phyloP scores from a whole-genome alignment of 2,797 vertebrate genomes.

The Vireo griseus region DNA sequence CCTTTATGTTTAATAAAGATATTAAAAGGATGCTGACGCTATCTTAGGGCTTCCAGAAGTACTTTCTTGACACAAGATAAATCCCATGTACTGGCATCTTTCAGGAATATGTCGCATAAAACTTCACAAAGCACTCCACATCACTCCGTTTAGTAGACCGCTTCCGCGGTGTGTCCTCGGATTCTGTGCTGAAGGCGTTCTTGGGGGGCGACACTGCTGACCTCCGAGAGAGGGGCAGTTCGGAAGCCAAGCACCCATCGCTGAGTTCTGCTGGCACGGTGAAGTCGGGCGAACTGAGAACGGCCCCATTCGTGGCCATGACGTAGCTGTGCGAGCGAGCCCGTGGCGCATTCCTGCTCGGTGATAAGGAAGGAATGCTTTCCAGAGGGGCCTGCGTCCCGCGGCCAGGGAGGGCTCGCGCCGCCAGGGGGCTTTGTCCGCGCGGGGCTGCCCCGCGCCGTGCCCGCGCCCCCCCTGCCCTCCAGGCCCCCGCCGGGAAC shows the following conservation, averaged over 20 bases:
- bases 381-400: not conserved
- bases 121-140: not conserved
- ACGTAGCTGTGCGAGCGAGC: not conserved
- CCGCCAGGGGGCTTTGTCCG: constrained; percentile 2
- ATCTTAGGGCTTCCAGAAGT: not conserved
- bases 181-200: accelerated
- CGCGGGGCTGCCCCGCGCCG: not conserved
- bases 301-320: accelerated
- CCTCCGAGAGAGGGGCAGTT: not conserved
- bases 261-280: not conserved
- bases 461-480: not conserved
- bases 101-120: not conserved
- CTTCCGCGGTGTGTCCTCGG: accelerated
- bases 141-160: accelerated
- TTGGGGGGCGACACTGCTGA: not conserved
- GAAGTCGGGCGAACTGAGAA: accelerated
- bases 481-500: not conserved
- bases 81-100: not conserved
- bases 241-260: accelerated
- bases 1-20: not conserved
- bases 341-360: not conserved
- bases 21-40: not conserved
- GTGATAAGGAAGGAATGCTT: not conserved
- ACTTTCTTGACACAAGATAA: not conserved
- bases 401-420: not conserved